Evolutionary conservation across 1,140 invertebrate genomes (phyloP), one percentile per base, ranked within the genome.

Genomic region (Antheraea mylitta): DNA sequence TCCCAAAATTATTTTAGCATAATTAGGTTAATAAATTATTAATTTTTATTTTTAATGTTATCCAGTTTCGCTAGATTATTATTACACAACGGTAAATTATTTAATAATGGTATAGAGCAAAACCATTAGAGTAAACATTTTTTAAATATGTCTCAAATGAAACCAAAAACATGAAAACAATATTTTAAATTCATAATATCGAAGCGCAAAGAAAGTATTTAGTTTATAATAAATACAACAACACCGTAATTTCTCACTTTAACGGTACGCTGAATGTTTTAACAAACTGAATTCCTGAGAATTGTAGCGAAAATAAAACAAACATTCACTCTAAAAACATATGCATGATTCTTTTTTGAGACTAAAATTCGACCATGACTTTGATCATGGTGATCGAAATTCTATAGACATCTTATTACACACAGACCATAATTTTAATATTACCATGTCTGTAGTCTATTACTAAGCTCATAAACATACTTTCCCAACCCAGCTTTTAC

Each of bases 221-320:
- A 53, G 4, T 53, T 53, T 53, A 53, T 16, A 53, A 53, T 53
- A 53, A 53, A 53, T 53, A 53, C 16, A 16, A 9, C 45, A 53
- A 53, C 45, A 53, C 45, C 45, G 45, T 53, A 53, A 53, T 53
- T 53, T 53, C 45, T 53, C 45, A 53, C 45, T 53, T 53, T 53
- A 53, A 16, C 45, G 45, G 45, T 16, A 53, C 6, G 45, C 45
- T 53, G 45, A 53, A 53, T 53, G 45, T 53, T 53, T 53, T 53
- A 53, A 16, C 45, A 53, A 53, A 53, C 45, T 11, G 45, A 16
- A 53, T 53, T 53, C 45, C 45, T 53, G 16, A 9, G 16, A 53
- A 53, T 53, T 16, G 10, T 16, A 16, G 16, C 45, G 11, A 53
- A 53, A 53, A 53, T 53, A 42, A 53, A 53, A 53, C 45, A 53